Evolutionary conservation across 2,113 vertebrate species (phyloP).

Genomic region (Callipepla californica): DNA sequence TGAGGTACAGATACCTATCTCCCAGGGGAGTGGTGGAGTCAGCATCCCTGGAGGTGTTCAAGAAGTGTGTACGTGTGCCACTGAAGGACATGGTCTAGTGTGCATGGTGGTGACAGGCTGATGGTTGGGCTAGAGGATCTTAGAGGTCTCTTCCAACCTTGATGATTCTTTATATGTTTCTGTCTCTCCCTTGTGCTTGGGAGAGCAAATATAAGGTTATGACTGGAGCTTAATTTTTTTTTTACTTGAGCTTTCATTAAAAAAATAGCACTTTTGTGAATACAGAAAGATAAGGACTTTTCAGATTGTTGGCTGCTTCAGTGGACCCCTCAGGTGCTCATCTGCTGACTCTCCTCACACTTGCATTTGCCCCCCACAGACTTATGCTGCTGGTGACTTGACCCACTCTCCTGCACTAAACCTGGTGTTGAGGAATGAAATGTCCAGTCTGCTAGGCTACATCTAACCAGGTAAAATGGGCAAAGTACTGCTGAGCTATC

Average conservation of each 20-base stretch:
- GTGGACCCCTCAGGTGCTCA: accelerated
- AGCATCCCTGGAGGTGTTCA: no score
- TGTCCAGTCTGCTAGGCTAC: neutral
- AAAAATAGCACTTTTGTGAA: neutral
- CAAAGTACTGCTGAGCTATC: neutral
- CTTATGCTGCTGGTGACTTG: neutral
- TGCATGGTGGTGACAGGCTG: no score
- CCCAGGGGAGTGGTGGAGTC: no score
- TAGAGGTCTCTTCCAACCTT: no score
- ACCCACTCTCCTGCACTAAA: neutral
- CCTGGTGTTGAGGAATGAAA: accelerated
- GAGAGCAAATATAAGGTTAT: no score
- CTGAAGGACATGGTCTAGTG: no score
- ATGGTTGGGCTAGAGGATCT: no score
- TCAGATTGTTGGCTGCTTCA: accelerated
- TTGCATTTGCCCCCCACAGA: no score
- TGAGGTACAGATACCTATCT: no score
- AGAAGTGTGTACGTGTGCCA: no score
- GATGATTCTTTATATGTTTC: no score
- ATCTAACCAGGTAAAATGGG: neutral
- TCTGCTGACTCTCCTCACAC: neutral
- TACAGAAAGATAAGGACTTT: neutral
- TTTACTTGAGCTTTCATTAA: neutral
- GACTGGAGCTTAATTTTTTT: neutral
- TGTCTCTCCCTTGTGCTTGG: no score